Evolutionary conservation across 2,888 invertebrate species (phyloP).

Genomic region (Andrena fulva): DNA sequence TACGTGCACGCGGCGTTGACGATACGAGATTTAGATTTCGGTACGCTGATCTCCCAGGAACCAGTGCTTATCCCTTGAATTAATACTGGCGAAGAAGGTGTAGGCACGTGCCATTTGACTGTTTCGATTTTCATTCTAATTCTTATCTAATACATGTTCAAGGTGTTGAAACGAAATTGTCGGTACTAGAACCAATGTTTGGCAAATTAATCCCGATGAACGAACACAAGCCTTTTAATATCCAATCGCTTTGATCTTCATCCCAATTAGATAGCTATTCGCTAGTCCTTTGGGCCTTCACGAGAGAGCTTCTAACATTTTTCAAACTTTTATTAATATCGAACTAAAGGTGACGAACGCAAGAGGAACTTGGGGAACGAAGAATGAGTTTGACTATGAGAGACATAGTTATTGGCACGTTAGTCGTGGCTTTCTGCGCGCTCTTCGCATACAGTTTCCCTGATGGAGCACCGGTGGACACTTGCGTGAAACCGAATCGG

Average conservation of each 20-base stretch:
- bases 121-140: background rate
- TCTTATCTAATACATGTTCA: background rate
- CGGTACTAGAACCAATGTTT: background rate
- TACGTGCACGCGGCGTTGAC: no score
- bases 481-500: slow-evolving; percentile 90
- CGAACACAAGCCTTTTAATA: background rate
- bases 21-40: no score
- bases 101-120: background rate
- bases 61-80: no score
- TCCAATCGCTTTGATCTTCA: background rate
- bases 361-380: slow-evolving; percentile 13
- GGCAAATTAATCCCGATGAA: background rate
- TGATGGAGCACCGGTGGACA: slow-evolving; percentile 93
- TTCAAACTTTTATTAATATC: background rate
- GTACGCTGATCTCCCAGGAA: no score
- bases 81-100: no score
- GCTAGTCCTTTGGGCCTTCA: background rate
- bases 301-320: background rate
- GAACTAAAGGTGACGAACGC: slow-evolving; percentile 1
- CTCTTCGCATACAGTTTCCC: slow-evolving; percentile 87
- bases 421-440: slow-evolving; percentile 60
- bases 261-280: background rate
- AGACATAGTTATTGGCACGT: slow-evolving; percentile 32
- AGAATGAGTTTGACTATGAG: slow-evolving; percentile 43
- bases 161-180: background rate